Evolutionary conservation across 2,113 vertebrate genomes (phyloP).

Genomic region (Otus sunia): DNA sequence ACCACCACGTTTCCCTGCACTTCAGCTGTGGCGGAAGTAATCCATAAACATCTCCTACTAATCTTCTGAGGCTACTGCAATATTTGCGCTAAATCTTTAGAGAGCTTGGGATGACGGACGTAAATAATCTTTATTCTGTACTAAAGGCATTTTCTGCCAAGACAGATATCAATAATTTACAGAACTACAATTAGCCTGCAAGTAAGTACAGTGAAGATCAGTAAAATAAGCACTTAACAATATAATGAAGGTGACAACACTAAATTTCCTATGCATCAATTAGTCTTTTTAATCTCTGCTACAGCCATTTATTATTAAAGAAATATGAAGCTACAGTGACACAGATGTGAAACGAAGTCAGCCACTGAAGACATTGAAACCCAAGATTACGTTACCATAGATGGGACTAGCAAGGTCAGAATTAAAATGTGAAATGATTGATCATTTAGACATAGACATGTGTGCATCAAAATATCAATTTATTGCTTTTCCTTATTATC

Average conservation of each 20-base stretch:
- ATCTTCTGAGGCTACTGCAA: not conserved
- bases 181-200: not conserved
- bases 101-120: not conserved
- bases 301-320: constrained; percentile 25
- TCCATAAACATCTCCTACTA: not conserved
- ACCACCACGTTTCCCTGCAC: not conserved
- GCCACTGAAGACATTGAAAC: not conserved
- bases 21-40: not conserved
- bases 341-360: not conserved
- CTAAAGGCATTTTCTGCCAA: not conserved
- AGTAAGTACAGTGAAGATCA: not conserved
- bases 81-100: not conserved
- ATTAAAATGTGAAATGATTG: not conserved
- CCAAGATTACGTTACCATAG: not conserved
- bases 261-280: not conserved
- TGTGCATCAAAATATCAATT: not conserved
- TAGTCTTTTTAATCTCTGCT: not conserved
- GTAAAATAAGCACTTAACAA: not conserved
- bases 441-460: rapidly evolving
- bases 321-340: not conserved
- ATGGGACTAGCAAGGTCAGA: not conserved
- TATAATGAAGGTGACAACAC: not conserved
- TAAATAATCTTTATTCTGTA: not conserved
- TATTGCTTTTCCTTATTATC: not conserved
- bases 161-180: not conserved